These are phyloP conservation scores for Acrocephalus kingi DNA, from an alignment of 2,113 vertebrate genomes.

Conservation along the genomic window DNA sequence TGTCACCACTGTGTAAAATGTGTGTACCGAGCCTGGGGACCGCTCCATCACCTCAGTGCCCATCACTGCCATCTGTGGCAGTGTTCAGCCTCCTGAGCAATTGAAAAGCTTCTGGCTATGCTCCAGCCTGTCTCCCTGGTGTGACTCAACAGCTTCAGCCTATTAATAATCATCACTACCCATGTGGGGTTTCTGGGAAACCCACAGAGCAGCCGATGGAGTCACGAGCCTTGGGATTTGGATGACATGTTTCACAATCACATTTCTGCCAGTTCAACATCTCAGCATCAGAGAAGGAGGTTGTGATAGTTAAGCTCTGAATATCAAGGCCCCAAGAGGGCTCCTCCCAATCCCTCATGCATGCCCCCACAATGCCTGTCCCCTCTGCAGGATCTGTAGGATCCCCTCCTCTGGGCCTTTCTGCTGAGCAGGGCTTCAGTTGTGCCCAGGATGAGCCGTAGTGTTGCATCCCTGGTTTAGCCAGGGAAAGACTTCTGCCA, in stretches of 20 bases:
- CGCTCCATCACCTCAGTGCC: neutral
- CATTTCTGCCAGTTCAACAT: neutral
- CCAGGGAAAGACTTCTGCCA: neutral
- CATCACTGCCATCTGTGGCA: slow-evolving; percentile 19
- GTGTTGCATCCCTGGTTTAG: neutral
- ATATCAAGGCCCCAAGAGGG: neutral
- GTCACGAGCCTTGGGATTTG: slow-evolving; percentile 15
- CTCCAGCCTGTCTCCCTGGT: slow-evolving; percentile 42
- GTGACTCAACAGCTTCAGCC: slow-evolving; percentile 47
- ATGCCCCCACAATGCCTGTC: neutral
- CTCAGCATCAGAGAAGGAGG: neutral
- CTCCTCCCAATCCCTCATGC: neutral
- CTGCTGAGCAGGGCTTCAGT: neutral
- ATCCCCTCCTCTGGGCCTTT: neutral
- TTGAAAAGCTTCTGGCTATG: slow-evolving; percentile 16
- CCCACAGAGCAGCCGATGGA: neutral
- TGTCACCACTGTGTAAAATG: neutral
- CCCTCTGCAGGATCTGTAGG: neutral
- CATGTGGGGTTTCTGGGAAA: slow-evolving; percentile 44
- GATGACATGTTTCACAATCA: neutral
- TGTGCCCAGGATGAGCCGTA: neutral
- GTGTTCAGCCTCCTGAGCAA: neutral
- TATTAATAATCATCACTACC: slow-evolving; percentile 56
- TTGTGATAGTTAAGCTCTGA: neutral
- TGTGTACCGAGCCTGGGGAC: neutral